Base-by-base conservation (phyloP, 2,888 invertebrate species). In the Temnothorax unifasciatus region DNA sequence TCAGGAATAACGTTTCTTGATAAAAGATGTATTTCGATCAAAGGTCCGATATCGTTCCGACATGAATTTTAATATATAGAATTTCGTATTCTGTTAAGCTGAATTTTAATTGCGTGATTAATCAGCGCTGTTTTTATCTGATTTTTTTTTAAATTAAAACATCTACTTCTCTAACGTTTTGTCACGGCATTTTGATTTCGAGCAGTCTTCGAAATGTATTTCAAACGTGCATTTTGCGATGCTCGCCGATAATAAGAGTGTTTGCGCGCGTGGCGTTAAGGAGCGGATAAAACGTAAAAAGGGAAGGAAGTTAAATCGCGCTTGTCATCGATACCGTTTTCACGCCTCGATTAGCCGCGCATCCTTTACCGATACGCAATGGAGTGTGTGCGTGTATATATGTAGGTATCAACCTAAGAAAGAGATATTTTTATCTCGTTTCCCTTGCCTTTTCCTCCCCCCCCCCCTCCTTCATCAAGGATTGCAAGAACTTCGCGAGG, bases 401-500 rank as follows among this genome's bases (percentile, higher is more conserved):
- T 77, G 76, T 76, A 52, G 57, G 13, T 57, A 71, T 73, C 21
- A 73, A 50, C 59, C 57, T 73, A 85, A 83, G 84, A 85, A 84
- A 71, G 64, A 83, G 69, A 76, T 85, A 83, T 85, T 85, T 85
- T 85, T 84, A 85, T 85, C 85, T 38, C 34, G 73, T 25, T 68
- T 29, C 9, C 66, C 25, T 29, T 25, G 34, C 29, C 25, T 29
- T 25, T 5, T 18, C 2, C 25, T 44, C 3, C n/a, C 8, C 25
- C 74, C 47, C 47, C 52, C 52, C 52, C 52, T 9, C 52, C 52
- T 9, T 61, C 21, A 38, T 83, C 47, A 68, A 75, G 63, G 61
- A 83, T 83, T 69, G 41, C 75, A 71, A 71, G 54, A 84, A 84
- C 63, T 68, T 52, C 15, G 21, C 63, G 13, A 63, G 38, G 50